These are phyloP conservation scores for Sebastiscus tertius DNA, from an alignment of 2,797 vertebrate species.

Conservation along the genomic window DNA sequence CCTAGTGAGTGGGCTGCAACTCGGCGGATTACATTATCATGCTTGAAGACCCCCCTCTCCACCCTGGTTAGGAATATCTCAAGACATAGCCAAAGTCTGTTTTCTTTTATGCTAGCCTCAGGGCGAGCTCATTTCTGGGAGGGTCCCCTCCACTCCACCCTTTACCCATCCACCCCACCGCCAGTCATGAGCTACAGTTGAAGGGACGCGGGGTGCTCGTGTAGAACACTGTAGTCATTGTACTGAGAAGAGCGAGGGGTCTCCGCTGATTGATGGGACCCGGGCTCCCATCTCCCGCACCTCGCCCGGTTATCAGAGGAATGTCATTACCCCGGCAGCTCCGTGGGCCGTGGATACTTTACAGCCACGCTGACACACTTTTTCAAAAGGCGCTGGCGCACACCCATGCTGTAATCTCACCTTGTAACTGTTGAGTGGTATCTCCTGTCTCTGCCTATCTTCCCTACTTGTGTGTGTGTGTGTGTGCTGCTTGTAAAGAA, in stretches of 20 bases:
- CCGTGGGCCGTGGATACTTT: conserved; percentile 52
- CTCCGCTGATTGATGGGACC: conserved; percentile 74
- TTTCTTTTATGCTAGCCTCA: conserved; percentile 69
- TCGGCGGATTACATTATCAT: conserved; percentile 63
- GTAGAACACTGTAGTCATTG: conserved; percentile 83
- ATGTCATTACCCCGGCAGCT: conserved; percentile 65
- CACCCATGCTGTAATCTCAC: conserved; percentile 67
- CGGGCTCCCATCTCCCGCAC: conserved; percentile 64
- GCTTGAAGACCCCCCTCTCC: conserved; percentile 44
- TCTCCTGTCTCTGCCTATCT: conserved; percentile 45
- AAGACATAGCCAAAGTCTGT: conserved; percentile 56
- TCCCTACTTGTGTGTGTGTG: not conserved
- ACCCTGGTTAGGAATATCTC: conserved; percentile 62
- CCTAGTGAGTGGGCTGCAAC: conserved; percentile 51
- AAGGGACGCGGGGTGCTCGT: conserved; percentile 67
- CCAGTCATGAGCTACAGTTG: conserved; percentile 73
- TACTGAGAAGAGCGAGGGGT: conserved; percentile 66
- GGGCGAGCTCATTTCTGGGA: conserved; percentile 57
- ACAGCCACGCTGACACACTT: conserved; percentile 62
- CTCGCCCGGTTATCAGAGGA: conserved; percentile 73
- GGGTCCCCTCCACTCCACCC: conserved; percentile 19
- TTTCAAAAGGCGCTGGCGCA: conserved; percentile 45
- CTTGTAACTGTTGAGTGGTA: conserved; percentile 68
- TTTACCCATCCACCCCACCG: conserved; percentile 22
- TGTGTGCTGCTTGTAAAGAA: conserved; percentile 30